Base-by-base conservation (phyloP, 2,888 invertebrate species). In the Macrosoma leucophasiata region DNA sequence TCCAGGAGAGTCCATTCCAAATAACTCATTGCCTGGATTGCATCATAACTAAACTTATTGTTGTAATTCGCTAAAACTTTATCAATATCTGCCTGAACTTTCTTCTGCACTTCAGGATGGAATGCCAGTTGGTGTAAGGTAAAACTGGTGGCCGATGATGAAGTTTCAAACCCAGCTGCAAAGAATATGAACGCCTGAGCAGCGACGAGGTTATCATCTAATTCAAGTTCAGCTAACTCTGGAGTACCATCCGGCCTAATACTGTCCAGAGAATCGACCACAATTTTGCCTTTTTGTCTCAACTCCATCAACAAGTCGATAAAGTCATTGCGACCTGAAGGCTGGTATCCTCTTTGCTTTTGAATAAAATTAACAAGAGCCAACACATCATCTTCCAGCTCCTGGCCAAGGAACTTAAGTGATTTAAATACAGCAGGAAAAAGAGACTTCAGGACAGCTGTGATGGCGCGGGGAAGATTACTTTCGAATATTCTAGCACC, bases 131-230 rank as follows among this genome's bases (percentile, higher is more conserved):
- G 64, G 35, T 75, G 71, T 22, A 76, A 47, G 2, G 75, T 67
- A 41, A 54, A 67, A 23, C 73, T 72, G 3, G 77, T 72, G 1
- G 78, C 70, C 0, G 77, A 73, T 0, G 85, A 81, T 0, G 84
- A 84, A 0, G 84, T 82, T 40, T 84, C 84, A 27, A 82, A 85
- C 0, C 84, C 85, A 1, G 84, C 85, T 1, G 70, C 70, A 22
- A 76, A 74, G 43, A 77, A 78, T 7, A 77, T 58, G 24, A 78
- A 75, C 2, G 47, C 45, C 34, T 48, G 53, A 15, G 52, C 50
- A 2, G 39, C 50, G 6, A 54, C 19, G 9, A 52, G 23, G 1
- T 33, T 33, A n/a, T 48, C 48, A 10, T 46, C 36, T 33, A 55
- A 31, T 8, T 44, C 45, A 8, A 51, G 13, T 3, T 38, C 19